Evolutionary conservation across 2,888 invertebrate species (phyloP), one percentile per base, ranked within the genome.

Genomic region (Nephrotoma guestfalica): DNA sequence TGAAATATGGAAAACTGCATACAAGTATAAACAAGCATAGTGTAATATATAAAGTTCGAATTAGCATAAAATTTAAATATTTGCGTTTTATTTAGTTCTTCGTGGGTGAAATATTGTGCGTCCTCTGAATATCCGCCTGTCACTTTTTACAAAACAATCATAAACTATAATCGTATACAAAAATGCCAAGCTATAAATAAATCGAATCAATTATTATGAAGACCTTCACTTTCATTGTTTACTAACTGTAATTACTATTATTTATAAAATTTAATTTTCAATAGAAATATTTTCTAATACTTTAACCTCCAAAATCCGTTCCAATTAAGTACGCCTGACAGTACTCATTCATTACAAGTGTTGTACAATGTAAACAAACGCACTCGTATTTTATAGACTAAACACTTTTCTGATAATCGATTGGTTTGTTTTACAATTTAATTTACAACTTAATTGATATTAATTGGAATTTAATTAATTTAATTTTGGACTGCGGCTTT

Each of bases 1-100:
- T 89, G 96, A 96, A 90, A 95, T 97, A 87, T 97, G 97, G 97
- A 96, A 96, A 90, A 94, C 94, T 88, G 94, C 96, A 87, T 97
- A 96, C 91, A 96, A 96, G 57, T 13, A n/a, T n/a, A 86, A 86
- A 57, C 51, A 85, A n/a, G 30, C 83, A 13, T 41, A 40, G 30
- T 30, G 30, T 30, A 30, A 30, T 2, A 30, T 30, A 40, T 40
- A 11, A 57, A 11, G 83, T n/a, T 51, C 9, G 30, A 71, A 71
- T 71, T 71, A 71, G 18, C 6, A 71, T 6, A 51, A 51, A 51
- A 51, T 15, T 51, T 5, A 30, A 30, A 71, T 71, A 7, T 15
- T 71, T 71, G 71, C 30, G 71, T 71, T 71, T 71, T 71, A 15
- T 51, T 51, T 51, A 15, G 2, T 71, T 71, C 7, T 18, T 2